Evolutionary conservation across 2,797 vertebrate genomes (phyloP).

Genomic region (Hybognathus amarus): DNA sequence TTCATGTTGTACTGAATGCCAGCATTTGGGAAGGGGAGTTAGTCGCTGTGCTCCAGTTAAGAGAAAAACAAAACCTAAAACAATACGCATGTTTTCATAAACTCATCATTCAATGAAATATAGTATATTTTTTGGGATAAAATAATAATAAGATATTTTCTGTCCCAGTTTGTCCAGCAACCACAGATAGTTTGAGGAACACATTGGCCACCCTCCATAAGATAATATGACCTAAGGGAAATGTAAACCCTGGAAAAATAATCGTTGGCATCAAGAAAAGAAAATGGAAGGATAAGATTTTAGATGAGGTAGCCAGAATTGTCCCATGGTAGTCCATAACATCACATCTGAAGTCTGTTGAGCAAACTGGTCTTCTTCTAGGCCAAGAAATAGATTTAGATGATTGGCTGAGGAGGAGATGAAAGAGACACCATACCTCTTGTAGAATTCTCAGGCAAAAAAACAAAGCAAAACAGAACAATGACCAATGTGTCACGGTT

Average conservation of each 20-base stretch:
- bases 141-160: not conserved
- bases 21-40: not conserved
- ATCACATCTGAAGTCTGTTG: slow-evolving; percentile 10
- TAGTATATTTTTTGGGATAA: not conserved
- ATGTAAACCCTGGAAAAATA: slow-evolving; percentile 40
- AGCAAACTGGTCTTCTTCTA: not conserved
- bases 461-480: not conserved
- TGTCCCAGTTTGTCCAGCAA: not conserved
- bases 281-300: not conserved
- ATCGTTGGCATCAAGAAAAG: slow-evolving; percentile 28
- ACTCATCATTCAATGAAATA: not conserved
- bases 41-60: not conserved
- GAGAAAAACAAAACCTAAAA: not conserved
- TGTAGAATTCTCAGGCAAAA: slow-evolving; percentile 6
- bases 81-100: not conserved
- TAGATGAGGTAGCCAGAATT: slow-evolving; percentile 32
- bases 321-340: slow-evolving; percentile 42
- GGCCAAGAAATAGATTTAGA: slow-evolving; percentile 39
- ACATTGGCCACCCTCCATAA: slow-evolving; percentile 22
- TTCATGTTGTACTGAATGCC: not conserved
- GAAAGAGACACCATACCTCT: not conserved
- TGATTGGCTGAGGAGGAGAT: slow-evolving; percentile 15
- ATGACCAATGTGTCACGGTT: not conserved
- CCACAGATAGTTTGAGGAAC: slow-evolving; percentile 23
- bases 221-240: slow-evolving; percentile 34